A percentile compares a stretch with the other conserved stretches of the same genome.
Conservation (phyloP, 2,888 invertebrate genomes). For the Xanthorhoe designata region DNA sequence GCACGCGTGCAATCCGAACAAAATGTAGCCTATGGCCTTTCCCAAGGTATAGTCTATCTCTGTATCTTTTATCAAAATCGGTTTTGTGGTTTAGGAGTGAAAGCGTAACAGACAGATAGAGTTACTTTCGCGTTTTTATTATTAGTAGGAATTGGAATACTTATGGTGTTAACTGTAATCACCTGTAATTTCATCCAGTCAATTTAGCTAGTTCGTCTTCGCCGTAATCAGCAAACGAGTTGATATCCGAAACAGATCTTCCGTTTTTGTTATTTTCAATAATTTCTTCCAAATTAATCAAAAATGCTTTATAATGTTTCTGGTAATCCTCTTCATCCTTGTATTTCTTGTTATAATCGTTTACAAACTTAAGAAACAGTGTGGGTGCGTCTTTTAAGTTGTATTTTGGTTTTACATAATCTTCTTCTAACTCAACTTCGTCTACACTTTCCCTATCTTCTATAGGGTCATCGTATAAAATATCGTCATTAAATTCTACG, state of each 20-base stretch:
- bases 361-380: slow-evolving; percentile 60
- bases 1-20: too few species aligned
- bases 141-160: slow-evolving; percentile 4
- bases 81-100: too few species aligned
- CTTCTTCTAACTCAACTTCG: slow-evolving; percentile 28
- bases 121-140: too few species aligned
- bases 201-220: slow-evolving; percentile 47
- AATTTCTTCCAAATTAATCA: slow-evolving; percentile 62
- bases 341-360: slow-evolving; percentile 61
- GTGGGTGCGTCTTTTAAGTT: slow-evolving; percentile 60
- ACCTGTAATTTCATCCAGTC: slow-evolving; percentile 36
- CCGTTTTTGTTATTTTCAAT: slow-evolving; percentile 59
- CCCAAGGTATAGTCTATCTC: too few species aligned
- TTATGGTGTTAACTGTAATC: slow-evolving; percentile 1
- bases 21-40: too few species aligned
- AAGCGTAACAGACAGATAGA: too few species aligned
- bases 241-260: slow-evolving; percentile 57
- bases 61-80: too few species aligned
- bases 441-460: slow-evolving; percentile 32
- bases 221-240: slow-evolving; percentile 63
- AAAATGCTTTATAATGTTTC: slow-evolving; percentile 59
- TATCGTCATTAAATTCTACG: slow-evolving; percentile 36
- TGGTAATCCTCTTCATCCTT: slow-evolving; percentile 53
- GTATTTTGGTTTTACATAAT: slow-evolving; percentile 54
- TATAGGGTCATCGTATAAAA: slow-evolving; percentile 25